A percentile compares a stretch with the other conserved stretches of the same genome.
These are phyloP conservation scores for Ruditapes philippinarum DNA, from an alignment of 1,140 invertebrate species.

Conservation along the genomic window DNA sequence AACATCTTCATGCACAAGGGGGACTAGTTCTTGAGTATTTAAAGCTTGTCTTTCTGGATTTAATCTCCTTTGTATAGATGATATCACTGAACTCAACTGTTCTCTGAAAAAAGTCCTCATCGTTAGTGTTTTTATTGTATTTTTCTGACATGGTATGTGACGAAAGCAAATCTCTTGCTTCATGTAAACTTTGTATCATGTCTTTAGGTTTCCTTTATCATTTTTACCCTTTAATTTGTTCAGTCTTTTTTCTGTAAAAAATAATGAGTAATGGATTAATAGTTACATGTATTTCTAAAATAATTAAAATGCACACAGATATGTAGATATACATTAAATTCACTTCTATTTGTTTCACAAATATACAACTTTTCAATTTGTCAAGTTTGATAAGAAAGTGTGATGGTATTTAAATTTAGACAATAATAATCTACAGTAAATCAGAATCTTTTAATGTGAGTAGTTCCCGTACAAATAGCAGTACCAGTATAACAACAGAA, in stretches of 20 bases:
- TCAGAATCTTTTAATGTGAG: too few relatives aligned
- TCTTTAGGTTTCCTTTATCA: constrained; percentile 15
- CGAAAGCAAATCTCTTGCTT: not conserved
- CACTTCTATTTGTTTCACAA: too few relatives aligned
- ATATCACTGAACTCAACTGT: constrained; percentile 23
- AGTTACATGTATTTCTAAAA: too few relatives aligned
- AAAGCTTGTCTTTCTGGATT: constrained; percentile 58
- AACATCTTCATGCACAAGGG: constrained; percentile 47
- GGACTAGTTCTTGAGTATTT: constrained; percentile 35
- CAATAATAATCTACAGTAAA: too few relatives aligned
- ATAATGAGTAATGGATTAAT: too few relatives aligned
- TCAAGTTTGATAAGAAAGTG: too few relatives aligned
- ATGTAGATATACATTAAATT: too few relatives aligned
- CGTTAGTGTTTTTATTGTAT: not conserved
- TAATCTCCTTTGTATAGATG: constrained; percentile 43
- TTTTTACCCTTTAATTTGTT: constrained; percentile 24
- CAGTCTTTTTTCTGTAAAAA: constrained; percentile 48
- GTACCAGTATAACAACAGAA: too few relatives aligned
- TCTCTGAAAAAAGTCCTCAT: not conserved
- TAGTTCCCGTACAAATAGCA: too few relatives aligned
- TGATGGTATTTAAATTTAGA: too few relatives aligned
- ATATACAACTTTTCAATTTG: too few relatives aligned
- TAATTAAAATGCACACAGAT: too few relatives aligned
- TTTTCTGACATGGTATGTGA: constrained; percentile 10
- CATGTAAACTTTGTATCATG: constrained; percentile 43